Conservation (phyloP, 2,888 invertebrate genomes). For the Cantharis lateralis region DNA sequence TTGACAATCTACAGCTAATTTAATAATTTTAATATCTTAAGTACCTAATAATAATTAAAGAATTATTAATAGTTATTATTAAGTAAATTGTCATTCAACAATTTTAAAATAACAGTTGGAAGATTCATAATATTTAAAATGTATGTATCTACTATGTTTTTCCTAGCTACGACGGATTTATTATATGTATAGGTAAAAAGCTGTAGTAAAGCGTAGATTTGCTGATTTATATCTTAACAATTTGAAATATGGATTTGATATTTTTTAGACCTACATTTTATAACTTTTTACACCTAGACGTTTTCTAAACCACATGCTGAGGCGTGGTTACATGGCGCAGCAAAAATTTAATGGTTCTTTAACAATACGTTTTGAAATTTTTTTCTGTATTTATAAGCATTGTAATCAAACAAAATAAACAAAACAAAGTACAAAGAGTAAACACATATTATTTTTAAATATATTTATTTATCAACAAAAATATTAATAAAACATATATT, state of each 20-base stretch:
- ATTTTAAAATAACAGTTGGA: background rate
- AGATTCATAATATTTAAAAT: background rate
- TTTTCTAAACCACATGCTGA: background rate
- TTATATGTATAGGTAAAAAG: no score
- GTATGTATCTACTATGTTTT: background rate
- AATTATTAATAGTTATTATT: background rate
- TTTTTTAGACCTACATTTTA: background rate
- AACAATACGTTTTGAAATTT: no score
- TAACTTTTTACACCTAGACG: background rate
- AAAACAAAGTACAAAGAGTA: no score
- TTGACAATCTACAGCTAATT: background rate
- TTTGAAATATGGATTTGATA: background rate
- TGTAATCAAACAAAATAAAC: no score
- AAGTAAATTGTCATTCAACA: background rate
- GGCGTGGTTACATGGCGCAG: background rate
- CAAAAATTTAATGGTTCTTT: background rate
- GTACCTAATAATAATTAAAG: background rate
- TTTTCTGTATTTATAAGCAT: no score
- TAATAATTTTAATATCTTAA: background rate
- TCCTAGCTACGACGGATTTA: background rate
- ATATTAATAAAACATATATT: no score
- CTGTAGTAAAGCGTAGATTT: no score
- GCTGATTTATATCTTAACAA: background rate
- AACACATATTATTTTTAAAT: no score
- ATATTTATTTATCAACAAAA: no score